Evolutionary conservation across 2,113 vertebrate genomes (phyloP).

Genomic region (Heptranchias perlo): DNA sequence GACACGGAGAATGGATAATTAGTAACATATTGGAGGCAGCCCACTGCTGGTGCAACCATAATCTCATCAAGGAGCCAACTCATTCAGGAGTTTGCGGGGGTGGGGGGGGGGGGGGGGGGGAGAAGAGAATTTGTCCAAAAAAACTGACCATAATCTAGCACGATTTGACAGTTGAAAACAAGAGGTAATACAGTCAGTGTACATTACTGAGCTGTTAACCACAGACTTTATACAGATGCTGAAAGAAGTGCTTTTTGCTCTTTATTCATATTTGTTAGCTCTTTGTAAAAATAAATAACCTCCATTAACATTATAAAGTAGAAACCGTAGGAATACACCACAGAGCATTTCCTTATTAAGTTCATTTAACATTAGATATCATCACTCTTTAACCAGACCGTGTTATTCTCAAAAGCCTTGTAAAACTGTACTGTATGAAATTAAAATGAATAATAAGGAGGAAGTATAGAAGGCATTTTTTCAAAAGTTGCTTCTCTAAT

Average conservation of each 20-base stretch:
- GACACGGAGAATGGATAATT: neutral
- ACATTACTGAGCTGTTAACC: neutral
- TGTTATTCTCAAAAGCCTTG: slow-evolving; percentile 17
- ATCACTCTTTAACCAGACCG: neutral
- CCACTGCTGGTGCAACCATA: neutral
- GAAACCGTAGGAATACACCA: slow-evolving; percentile 22
- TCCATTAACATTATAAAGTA: slow-evolving; percentile 19
- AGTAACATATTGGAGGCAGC: neutral
- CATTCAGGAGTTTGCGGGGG: neutral
- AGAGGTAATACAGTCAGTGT: neutral
- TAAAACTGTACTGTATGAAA: slow-evolving; percentile 7
- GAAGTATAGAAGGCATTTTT: neutral
- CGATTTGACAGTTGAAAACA: neutral
- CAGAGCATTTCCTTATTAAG: slow-evolving; percentile 27
- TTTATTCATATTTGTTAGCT: neutral
- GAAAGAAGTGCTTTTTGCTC: neutral
- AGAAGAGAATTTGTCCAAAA: neutral
- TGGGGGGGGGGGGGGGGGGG: neutral
- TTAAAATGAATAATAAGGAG: slow-evolving; percentile 22
- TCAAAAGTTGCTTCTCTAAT: slow-evolving; percentile 19
- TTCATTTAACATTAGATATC: neutral
- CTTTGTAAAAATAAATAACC: slow-evolving; percentile 16
- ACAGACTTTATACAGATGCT: neutral
- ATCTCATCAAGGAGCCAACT: neutral
- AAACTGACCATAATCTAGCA: neutral